These are phyloP conservation scores for Calyptomena viridis DNA, from an alignment of 2,113 vertebrate genomes.

Conservation along the genomic window DNA sequence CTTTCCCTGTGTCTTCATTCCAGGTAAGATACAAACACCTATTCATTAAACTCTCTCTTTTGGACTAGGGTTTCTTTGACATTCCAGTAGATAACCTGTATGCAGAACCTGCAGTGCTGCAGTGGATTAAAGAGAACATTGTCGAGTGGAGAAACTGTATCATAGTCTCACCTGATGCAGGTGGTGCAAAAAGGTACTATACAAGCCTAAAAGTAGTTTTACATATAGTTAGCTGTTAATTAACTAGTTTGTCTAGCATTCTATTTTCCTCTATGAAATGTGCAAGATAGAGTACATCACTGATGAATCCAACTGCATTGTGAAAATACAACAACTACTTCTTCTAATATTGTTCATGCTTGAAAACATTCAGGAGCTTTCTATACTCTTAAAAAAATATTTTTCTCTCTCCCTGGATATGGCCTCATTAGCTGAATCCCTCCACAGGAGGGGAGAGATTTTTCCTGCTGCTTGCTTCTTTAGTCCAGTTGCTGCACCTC, in stretches of 20 bases:
- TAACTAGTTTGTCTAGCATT: neutral
- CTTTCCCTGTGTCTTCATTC: neutral
- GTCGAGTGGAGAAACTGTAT: slow-evolving; percentile 89
- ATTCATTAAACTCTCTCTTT: neutral
- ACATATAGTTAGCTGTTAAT: neutral
- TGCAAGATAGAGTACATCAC: neutral
- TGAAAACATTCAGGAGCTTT: neutral
- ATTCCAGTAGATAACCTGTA: slow-evolving; percentile 96
- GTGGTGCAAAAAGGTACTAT: slow-evolving; percentile 91
- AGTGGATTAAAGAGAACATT: slow-evolving; percentile 94
- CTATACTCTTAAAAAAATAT: slow-evolving; percentile 15
- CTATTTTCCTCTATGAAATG: neutral
- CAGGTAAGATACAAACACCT: neutral
- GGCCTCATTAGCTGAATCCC: slow-evolving; percentile 34
- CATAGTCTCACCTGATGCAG: slow-evolving; percentile 93
- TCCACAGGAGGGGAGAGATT: neutral
- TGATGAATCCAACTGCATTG: neutral
- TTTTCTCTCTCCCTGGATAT: slow-evolving; percentile 24
- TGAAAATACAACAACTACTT: neutral
- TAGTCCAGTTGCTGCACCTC: slow-evolving; percentile 35
- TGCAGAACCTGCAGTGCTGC: slow-evolving; percentile 91
- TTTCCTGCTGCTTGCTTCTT: slow-evolving; percentile 49
- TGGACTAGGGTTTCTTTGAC: slow-evolving; percentile 89
- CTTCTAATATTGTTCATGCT: neutral
- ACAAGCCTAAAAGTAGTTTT: neutral